Base-by-base conservation (phyloP, 2,113 vertebrate genomes). In the Urocolius indicus region DNA sequence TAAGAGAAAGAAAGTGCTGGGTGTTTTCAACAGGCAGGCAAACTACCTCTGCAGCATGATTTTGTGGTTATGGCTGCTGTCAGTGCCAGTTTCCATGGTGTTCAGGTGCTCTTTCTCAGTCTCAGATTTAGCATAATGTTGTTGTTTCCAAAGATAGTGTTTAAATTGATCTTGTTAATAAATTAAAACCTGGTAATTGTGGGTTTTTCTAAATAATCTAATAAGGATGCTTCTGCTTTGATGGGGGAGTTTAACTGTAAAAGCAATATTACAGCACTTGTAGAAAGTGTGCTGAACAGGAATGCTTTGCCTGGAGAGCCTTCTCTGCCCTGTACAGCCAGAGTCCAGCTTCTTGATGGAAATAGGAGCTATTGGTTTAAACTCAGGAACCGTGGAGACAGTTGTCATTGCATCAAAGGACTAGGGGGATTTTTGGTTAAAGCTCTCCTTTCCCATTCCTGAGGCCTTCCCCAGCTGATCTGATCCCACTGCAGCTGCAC, bases 151-250 rank as follows among this genome's bases (percentile, higher is more conserved):
- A 71, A 80, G 59, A 34, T 26, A 51, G 34, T n/a, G 32, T 63
- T 90, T 69, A 77, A 90, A 80, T 81, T 81, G 34, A 9, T 65
- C 68, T 92, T 54, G 21, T 74, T 89, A 86, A 80, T 67, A 81
- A 94, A 81, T 73, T 79, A 92, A 84, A 84, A 24, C 10, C 46
- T 67, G 80, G 18, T 88, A 90, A 86, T 93, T 86, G 81, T 22
- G 41, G 48, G 45, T 20, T 90, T 93, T 86, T 79, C 88, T 86
- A 59, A 88, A 67, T 89, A 93, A 92, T 49, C 63, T 71, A 84
- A 46, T 90, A 67, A 74, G 48, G 20, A 27, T 1, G 6, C 7
- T 67, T 84, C 38, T 69, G 51, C 59, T 77, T 81, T 80, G 59
- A 63, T 48, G 48, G 52, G 36, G 14, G 9, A 55, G 17, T 77